Evolutionary conservation across 92 coral and sea anemone genomes (phyloP), one percentile per base, ranked within the genome.

Genomic region (Plumapathes pennacea): DNA sequence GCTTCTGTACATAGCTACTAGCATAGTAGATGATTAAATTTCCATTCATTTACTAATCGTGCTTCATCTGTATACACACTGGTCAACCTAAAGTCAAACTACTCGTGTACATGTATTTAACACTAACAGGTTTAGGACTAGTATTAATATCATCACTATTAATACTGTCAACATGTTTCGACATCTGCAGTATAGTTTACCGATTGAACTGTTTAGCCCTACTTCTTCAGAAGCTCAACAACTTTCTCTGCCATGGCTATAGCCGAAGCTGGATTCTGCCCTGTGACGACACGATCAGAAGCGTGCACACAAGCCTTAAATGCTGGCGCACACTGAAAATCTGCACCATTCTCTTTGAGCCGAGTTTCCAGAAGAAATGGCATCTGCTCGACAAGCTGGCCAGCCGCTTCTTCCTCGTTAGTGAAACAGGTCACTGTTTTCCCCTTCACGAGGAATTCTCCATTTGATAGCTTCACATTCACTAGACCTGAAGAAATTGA

Each of bases 251-350:
- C 82, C 22, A 88, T 62, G 25, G 84, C 86, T 27, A 96, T 74
- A 13, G 97, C 96, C 17, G 97, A 91, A 6, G 80, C 85, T 6
- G 97, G 97, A 32, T 91, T 91, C 69, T 91, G 97, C 30, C 97
- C 97, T 5, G 97, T 91, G 9, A 57, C 77, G 25, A 91, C 75
- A 38, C 80, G 86, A 2, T 49, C 67, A 37, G 73, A 75, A 15
- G 52, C 88, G 28, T 57, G 71, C 30, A 83, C 96, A 32, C 76
- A 68, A 21, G 73, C 22, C 65, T 77, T 64, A 45, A 64, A 90
- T 21, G 41, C 20, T 8, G 76, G 57, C 21, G 70, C 69, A 3
- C 62, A 56, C n/a, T 54, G 37, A 38, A 90, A 90, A 17, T 38
- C 41, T 38, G 91, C 97, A 9, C 97, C 97, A 41, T 87, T 82